A percentile compares a stretch with the other conserved stretches of the same genome.
phyloP scores from a whole-genome alignment of 92 coral and sea anemone species.

The Blastomussa wellsi region DNA sequence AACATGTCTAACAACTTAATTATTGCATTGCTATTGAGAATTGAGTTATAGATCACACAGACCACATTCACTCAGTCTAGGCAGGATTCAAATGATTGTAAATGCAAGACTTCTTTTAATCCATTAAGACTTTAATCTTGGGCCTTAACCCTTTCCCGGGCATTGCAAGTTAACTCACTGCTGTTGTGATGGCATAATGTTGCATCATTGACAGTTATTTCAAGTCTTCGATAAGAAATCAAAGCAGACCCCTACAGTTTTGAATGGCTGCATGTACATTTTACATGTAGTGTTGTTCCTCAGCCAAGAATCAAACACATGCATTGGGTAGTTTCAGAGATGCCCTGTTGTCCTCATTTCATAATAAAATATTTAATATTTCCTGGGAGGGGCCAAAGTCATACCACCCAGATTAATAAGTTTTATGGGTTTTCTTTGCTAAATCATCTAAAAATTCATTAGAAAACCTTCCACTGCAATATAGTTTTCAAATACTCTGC shows the following conservation, averaged over 20 bases:
- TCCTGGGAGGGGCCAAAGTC: slow-evolving; percentile 2
- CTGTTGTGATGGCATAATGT: not conserved
- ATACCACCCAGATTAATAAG: not conserved
- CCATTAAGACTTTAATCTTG: not conserved
- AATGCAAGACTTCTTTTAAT: not conserved
- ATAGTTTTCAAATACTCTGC: not conserved
- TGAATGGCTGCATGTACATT: not conserved
- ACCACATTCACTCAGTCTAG: not conserved
- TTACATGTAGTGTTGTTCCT: not conserved
- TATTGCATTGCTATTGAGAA: no score
- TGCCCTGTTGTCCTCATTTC: not conserved
- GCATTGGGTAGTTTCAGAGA: not conserved
- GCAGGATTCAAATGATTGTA: not conserved
- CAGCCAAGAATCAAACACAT: not conserved
- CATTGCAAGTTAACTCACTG: not conserved
- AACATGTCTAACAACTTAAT: no score
- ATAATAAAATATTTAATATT: not conserved
- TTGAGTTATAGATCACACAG: not conserved
- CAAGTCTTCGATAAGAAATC: not conserved
- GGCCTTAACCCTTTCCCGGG: not conserved
- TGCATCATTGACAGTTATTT: not conserved
- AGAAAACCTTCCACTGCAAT: not conserved
- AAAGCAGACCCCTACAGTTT: not conserved
- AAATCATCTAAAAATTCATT: not conserved
- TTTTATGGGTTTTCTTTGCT: not conserved